Evolutionary conservation across 1,140 invertebrate species (phyloP).

Genomic region (Lepidurus packardi): DNA sequence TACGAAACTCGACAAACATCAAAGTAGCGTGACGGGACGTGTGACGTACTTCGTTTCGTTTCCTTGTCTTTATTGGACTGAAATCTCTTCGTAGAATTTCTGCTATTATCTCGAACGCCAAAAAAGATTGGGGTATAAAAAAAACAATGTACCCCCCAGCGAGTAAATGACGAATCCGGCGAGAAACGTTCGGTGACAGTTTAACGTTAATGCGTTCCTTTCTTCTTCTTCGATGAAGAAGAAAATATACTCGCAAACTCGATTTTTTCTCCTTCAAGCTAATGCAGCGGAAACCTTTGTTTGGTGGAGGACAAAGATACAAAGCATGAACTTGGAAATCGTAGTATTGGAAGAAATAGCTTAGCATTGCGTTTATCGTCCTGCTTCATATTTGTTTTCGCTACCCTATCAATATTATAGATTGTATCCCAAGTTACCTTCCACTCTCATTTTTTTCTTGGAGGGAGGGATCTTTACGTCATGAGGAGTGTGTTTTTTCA

Average conservation of each 20-base stretch:
- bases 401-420: too few species aligned
- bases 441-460: too few species aligned
- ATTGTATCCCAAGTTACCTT: too few species aligned
- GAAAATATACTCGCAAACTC: not conserved
- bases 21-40: not conserved
- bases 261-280: constrained; percentile 8
- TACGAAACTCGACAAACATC: not conserved
- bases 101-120: not conserved
- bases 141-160: not conserved
- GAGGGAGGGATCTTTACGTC: too few species aligned
- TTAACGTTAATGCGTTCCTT: not conserved
- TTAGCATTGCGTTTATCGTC: not conserved
- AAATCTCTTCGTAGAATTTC: not conserved
- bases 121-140: not conserved
- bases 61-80: not conserved
- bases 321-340: not conserved
- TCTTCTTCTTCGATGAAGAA: not conserved
- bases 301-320: constrained; percentile 23
- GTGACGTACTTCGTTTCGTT: not conserved
- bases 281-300: not conserved
- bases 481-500: too few species aligned
- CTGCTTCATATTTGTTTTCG: not conserved
- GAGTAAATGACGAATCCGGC: constrained; percentile 28
- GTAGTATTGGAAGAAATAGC: not conserved
- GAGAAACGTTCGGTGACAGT: not conserved